phyloP scores from a whole-genome alignment of 1,140 invertebrate species.

The Leptinotarsa undecemlineata region DNA sequence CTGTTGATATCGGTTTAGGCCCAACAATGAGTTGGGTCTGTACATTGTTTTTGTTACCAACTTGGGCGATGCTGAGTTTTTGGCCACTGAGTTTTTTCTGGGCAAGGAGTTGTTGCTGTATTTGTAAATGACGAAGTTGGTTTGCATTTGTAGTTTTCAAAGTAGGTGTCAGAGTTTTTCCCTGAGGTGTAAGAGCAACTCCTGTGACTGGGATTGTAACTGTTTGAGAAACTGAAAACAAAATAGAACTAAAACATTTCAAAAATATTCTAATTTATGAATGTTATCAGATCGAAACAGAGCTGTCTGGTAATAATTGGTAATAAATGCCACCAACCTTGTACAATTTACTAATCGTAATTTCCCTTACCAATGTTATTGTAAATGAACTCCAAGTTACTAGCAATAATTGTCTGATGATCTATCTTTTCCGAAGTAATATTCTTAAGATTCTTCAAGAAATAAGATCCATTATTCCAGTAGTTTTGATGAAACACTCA shows the following conservation, averaged over 20 bases:
- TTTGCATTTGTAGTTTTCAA: slow-evolving; percentile 64
- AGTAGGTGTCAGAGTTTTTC: slow-evolving; percentile 55
- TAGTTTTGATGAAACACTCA: too few species aligned
- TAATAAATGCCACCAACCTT: too few species aligned
- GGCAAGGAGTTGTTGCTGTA: slow-evolving; percentile 68
- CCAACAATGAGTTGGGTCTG: slow-evolving; percentile 66
- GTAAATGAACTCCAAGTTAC: too few species aligned
- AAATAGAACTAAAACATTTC: background rate
- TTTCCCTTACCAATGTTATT: too few species aligned
- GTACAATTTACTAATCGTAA: too few species aligned
- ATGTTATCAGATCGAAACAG: too few species aligned
- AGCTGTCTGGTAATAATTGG: too few species aligned
- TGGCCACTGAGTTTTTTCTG: slow-evolving; percentile 59
- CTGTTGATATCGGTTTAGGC: slow-evolving; percentile 64
- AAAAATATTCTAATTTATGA: too few species aligned
- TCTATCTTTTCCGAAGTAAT: too few species aligned
- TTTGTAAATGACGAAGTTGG: slow-evolving; percentile 69
- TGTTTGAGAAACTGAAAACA: slow-evolving; percentile 52
- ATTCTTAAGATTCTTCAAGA: too few species aligned
- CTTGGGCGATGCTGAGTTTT: slow-evolving; percentile 54
- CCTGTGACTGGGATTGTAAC: slow-evolving; percentile 57
- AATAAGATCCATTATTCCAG: too few species aligned
- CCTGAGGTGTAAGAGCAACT: slow-evolving; percentile 56
- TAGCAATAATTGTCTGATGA: too few species aligned
- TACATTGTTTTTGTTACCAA: slow-evolving; percentile 57